Evolutionary conservation across 2,888 invertebrate species (phyloP), one percentile per base, ranked within the genome.

Genomic region (Zygaena filipendulae): DNA sequence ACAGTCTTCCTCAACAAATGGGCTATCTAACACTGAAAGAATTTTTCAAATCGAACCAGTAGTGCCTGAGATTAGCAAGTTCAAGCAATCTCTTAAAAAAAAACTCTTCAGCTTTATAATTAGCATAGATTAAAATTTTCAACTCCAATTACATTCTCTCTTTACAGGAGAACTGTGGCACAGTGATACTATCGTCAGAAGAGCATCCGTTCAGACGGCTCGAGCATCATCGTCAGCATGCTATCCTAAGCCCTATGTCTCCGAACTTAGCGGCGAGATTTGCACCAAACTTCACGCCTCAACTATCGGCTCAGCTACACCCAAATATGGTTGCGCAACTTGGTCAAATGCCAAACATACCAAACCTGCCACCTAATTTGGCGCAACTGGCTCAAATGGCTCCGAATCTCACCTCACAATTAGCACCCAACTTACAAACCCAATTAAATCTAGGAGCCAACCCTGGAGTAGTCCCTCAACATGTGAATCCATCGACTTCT

Each of bases 161-260:
- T 38, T 67, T 70, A 4, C 59, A 87, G 86, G 91, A 91, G 50
- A 90, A 89, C 46, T 93, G 92, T 47, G 84, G 88, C 5, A 90
- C 90, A 44, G 88, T 90, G 1, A 88, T 92, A 28, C 72, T 91
- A 8, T 85, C 87, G 4, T 85, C 86, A 8, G 80, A 81, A 48
- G 91, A 91, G 44, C 90, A 90, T 37, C 89, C 91, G 0, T 93
- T 88, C 68, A 83, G 86, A 45, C 82, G 93, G 26, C 70, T 94
- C 13, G 92, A 94, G 45, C 94, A 95, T 51, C 92, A 92, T 60
- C 88, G 91, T 45, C 91, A 92, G 59, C 94, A 94, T 52, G 90
- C 90, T 34, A 87, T 87, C 47, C 77, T 87, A 4, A 82, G 84
- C 36, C 85, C 85, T 35, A 69, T 85, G 58, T 84, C 84, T 0